Conservation (phyloP, 2,797 vertebrate species). For the Sebastes nivosus region DNA sequence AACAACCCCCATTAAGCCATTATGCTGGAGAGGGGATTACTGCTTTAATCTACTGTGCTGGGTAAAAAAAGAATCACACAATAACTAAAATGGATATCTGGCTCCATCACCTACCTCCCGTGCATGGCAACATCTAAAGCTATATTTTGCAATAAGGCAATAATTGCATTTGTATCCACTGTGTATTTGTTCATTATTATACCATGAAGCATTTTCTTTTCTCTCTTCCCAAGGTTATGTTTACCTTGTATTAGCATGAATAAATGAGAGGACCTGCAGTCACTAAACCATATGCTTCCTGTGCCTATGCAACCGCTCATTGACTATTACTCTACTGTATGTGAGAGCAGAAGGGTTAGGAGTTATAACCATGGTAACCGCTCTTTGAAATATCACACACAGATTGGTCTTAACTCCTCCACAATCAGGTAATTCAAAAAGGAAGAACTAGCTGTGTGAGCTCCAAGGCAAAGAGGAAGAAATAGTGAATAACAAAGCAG, state of each 20-base stretch:
- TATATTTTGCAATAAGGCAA: slow-evolving; percentile 8
- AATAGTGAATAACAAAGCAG: slow-evolving; percentile 58
- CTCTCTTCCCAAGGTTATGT: neutral
- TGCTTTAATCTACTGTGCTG: slow-evolving; percentile 63
- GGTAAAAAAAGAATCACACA: slow-evolving; percentile 24
- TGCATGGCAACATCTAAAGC: slow-evolving; percentile 15
- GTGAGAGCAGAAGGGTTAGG: slow-evolving; percentile 53
- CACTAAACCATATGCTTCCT: slow-evolving; percentile 16
- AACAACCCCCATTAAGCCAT: slow-evolving; percentile 71
- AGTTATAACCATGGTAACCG: slow-evolving; percentile 72
- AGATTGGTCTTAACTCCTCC: slow-evolving; percentile 59
- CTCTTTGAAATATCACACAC: slow-evolving; percentile 62
- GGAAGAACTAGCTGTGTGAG: slow-evolving; percentile 45
- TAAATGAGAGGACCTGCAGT: slow-evolving; percentile 1
- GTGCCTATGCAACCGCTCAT: slow-evolving; percentile 26
- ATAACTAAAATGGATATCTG: slow-evolving; percentile 31
- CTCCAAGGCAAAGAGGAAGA: slow-evolving; percentile 35
- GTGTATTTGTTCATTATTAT: slow-evolving; percentile 21
- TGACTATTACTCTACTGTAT: slow-evolving; percentile 18
- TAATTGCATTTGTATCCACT: slow-evolving; percentile 7
- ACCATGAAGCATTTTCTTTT: neutral
- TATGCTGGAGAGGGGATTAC: slow-evolving; percentile 55
- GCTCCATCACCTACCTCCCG: neutral
- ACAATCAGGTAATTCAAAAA: slow-evolving; percentile 68
- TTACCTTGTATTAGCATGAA: slow-evolving; percentile 15